Conservation (phyloP, 2,888 invertebrate species). For the Ormyrus thymus region DNA sequence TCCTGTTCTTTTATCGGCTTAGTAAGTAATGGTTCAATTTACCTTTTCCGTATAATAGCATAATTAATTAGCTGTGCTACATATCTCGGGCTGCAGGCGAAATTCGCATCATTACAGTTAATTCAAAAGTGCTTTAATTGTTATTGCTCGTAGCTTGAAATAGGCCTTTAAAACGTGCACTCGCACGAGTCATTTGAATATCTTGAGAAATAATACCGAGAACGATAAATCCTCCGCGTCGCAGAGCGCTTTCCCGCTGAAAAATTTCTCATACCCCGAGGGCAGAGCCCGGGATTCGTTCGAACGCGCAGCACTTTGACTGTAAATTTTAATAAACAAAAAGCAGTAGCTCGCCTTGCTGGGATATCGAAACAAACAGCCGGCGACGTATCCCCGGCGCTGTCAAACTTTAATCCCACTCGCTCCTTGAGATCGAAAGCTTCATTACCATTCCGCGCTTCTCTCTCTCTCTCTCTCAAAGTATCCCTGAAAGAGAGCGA, state of each 20-base stretch:
- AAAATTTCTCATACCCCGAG: background rate
- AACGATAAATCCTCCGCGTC: conserved; percentile 12
- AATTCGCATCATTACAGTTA: background rate
- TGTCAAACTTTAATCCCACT: conserved; percentile 20
- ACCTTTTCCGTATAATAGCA: background rate
- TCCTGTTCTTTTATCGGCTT: conserved; percentile 6
- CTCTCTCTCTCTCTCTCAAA: background rate
- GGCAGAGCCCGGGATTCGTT: no score
- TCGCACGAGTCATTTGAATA: conserved; percentile 20
- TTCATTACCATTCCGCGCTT: conserved; percentile 7
- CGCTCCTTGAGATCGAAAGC: background rate
- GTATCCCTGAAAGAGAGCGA: background rate
- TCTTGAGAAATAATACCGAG: no score
- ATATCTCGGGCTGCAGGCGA: no score
- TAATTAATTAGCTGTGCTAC: no score
- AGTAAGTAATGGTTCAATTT: conserved; percentile 30
- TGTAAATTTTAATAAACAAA: no score
- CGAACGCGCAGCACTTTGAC: no score
- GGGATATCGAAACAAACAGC: no score
- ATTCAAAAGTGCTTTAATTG: conserved; percentile 14
- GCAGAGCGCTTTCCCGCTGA: background rate
- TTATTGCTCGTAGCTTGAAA: background rate
- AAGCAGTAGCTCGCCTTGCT: no score
- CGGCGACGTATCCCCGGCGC: no score
- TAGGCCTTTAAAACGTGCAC: background rate